Base-by-base conservation (phyloP, 2,113 vertebrate genomes). In the Chaetura pelagica region DNA sequence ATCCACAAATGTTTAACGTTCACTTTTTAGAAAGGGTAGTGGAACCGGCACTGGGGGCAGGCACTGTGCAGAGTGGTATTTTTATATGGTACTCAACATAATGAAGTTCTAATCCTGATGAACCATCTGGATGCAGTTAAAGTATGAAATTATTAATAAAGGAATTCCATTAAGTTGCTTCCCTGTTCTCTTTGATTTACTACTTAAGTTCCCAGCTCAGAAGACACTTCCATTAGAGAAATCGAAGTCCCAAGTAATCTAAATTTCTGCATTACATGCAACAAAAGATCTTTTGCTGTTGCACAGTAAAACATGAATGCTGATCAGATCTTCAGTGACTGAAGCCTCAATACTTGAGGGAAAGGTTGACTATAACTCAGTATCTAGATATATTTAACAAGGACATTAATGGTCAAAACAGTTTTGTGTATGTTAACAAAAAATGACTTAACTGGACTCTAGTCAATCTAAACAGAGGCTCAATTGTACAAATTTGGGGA, bases 121-220 rank as follows among this genome's bases (percentile, higher is more conserved):
- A 90, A 81, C 88, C 72, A 90, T 81, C 76, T 93, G 83, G 57
- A 90, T 2, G 1, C 52, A 86, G 57, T 77, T 93, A 80, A 83
- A 92, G 6, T 84, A 94, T 68, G 57, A 86, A 93, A 92, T 90
- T 89, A 94, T 94, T 94, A 93, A 85, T 90, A 92, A 93, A 4
- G 21, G 61, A 94, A 94, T 81, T 21, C 64, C 48, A 89, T 93
- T 91, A 94, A 75, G 38, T 90, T 90, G 61, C 40, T 81, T 90
- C 48, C 52, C 29, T 77, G 17, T 21, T 91, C 72, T 74, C 52
- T 44, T 32, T 73, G 51, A 91, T 84, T 63, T 64, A 67, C 18
- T 71, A 27, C 59, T 62, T 35, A 61, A 77, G 46, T 74, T 91
- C 51, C 30, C 34, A 66, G 66, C 51, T 88, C 69, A 86, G 72